Conservation (phyloP, 1,140 invertebrate species). For the Aphaenogaster rudis region DNA sequence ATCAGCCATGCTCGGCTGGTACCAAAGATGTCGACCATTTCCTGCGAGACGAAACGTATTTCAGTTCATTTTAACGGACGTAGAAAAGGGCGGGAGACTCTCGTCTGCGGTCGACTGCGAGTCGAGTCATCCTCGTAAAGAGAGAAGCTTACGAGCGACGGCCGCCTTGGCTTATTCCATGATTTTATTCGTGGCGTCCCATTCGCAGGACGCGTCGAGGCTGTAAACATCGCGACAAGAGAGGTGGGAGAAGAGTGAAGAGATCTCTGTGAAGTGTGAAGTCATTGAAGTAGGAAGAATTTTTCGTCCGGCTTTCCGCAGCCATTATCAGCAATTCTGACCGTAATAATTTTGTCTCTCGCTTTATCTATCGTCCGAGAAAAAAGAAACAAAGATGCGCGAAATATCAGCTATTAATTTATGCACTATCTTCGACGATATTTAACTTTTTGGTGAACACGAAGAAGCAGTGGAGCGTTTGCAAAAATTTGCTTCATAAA, state of each 20-base stretch:
- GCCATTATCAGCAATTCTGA: neutral
- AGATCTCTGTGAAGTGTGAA: slow-evolving; percentile 30
- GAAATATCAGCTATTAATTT: neutral
- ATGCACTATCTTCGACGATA: neutral
- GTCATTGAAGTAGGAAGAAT: slow-evolving; percentile 32
- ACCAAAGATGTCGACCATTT: slow-evolving; percentile 72
- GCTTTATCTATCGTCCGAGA: neutral
- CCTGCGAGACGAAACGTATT: slow-evolving; percentile 70
- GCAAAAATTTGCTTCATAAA: neutral
- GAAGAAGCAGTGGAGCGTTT: neutral
- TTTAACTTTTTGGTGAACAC: neutral
- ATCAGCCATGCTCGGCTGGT: slow-evolving; percentile 47
- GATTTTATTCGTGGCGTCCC: slow-evolving; percentile 80
- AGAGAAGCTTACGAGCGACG: slow-evolving; percentile 86
- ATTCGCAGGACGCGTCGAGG: slow-evolving; percentile 75
- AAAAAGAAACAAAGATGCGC: neutral
- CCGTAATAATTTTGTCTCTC: neutral
- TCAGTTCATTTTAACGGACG: slow-evolving; percentile 73
- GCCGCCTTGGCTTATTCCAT: slow-evolving; percentile 81
- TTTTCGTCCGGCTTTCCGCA: neutral
- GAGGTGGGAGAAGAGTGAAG: slow-evolving; percentile 52
- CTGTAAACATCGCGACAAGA: slow-evolving; percentile 78
- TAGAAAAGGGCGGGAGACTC: slow-evolving; percentile 77
- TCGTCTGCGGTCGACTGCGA: slow-evolving; percentile 83
- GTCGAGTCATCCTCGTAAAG: slow-evolving; percentile 86